Evolutionary conservation across 2,888 invertebrate genomes (phyloP).

Genomic region (Sarcophaga rosellei): DNA sequence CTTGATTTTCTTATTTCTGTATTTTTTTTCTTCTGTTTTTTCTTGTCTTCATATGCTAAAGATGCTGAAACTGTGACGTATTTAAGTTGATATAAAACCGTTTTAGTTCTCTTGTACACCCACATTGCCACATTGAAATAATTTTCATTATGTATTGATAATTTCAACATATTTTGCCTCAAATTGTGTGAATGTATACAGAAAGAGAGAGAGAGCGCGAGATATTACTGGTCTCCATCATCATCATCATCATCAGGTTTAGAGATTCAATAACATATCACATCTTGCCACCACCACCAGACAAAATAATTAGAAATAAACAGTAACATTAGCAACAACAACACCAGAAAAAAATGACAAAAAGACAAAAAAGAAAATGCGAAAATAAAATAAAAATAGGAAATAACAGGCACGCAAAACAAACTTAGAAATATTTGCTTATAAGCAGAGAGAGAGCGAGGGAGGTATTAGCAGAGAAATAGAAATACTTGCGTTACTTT

Average conservation of each 20-base stretch:
- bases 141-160: slow-evolving; percentile 44
- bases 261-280: no score
- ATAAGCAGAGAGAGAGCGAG: no score
- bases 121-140: background rate
- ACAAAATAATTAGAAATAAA: slow-evolving; percentile 30
- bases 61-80: background rate
- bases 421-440: no score
- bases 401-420: no score
- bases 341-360: no score
- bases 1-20: background rate
- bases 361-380: background rate
- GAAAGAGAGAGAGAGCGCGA: no score
- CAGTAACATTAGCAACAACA: background rate
- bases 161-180: slow-evolving; percentile 11
- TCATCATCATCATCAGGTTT: no score
- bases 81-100: background rate
- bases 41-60: background rate
- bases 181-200: no score
- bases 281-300: background rate
- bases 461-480: no score
- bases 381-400: background rate
- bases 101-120: slow-evolving; percentile 11
- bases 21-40: background rate
- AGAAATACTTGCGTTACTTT: no score
- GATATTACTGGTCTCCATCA: no score